A percentile compares a stretch with the other conserved stretches of the same genome.
phyloP scores from a whole-genome alignment of 2,888 invertebrate genomes.

The Amiota mariae region DNA sequence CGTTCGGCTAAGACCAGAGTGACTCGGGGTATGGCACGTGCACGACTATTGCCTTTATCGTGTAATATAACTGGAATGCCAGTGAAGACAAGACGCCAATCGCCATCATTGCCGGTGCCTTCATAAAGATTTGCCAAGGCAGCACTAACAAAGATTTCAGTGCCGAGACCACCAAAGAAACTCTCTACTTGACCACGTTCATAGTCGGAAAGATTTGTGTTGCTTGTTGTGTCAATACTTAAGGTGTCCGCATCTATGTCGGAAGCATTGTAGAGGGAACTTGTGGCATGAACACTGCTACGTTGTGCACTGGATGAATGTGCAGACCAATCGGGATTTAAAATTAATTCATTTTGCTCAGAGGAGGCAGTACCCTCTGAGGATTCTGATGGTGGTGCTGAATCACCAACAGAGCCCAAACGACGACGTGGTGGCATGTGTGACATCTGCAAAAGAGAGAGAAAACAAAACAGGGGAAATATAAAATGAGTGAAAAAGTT shows the following conservation, averaged over 20 bases:
- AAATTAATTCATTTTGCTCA: conserved; percentile 64
- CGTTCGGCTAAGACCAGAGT: conserved; percentile 84
- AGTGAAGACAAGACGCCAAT: conserved; percentile 84
- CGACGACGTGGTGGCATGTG: conserved; percentile 74
- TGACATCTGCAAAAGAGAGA: conserved; percentile 58
- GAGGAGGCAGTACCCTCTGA: conserved; percentile 76
- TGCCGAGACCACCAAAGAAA: conserved; percentile 84
- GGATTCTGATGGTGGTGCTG: conserved; percentile 75
- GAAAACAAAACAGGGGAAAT: conserved; percentile 14
- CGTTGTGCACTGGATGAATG: conserved; percentile 57
- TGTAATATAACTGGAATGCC: conserved; percentile 86
- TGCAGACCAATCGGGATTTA: conserved; percentile 54
- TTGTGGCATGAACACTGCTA: conserved; percentile 64
- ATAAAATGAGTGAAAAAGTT: conserved; percentile 5
- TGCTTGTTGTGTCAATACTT: conserved; percentile 72
- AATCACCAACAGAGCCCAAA: conserved; percentile 78
- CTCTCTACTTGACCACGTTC: conserved; percentile 82
- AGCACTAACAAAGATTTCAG: conserved; percentile 84
- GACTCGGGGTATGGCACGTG: conserved; percentile 80
- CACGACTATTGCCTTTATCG: conserved; percentile 83
- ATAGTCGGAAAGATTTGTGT: conserved; percentile 76
- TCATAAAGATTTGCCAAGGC: conserved; percentile 84
- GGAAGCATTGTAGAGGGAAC: conserved; percentile 69
- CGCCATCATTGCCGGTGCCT: conserved; percentile 76
- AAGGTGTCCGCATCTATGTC: conserved; percentile 71